Evolutionary conservation across 2,888 invertebrate species (phyloP).

Genomic region (Trilocha varians): DNA sequence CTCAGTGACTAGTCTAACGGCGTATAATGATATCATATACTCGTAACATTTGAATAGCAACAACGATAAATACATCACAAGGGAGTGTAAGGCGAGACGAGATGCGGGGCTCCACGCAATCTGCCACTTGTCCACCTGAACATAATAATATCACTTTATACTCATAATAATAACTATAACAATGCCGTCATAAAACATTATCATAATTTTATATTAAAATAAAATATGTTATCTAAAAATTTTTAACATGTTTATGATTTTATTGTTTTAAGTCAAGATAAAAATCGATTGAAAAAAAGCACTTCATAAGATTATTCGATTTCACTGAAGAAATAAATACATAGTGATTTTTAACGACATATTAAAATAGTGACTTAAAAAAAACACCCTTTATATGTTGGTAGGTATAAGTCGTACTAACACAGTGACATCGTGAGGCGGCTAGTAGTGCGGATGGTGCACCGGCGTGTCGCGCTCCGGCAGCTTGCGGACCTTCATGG

Average conservation of each 20-base stretch:
- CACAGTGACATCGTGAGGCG: neutral
- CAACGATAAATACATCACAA: slow-evolving; percentile 62
- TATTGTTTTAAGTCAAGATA: too few species aligned
- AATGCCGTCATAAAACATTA: neutral
- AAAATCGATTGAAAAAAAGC: too few species aligned
- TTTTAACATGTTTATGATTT: too few species aligned
- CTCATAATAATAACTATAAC: neutral
- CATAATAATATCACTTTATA: neutral
- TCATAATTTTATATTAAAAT: too few species aligned
- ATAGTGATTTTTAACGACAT: too few species aligned
- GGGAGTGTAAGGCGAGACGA: slow-evolving; percentile 30
- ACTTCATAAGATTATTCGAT: too few species aligned
- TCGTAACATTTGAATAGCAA: slow-evolving; percentile 57
- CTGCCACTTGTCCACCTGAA: slow-evolving; percentile 24
- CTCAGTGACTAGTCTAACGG: slow-evolving; percentile 70
- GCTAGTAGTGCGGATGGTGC: slow-evolving; percentile 46
- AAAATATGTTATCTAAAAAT: too few species aligned
- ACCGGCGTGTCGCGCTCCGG: slow-evolving; percentile 80
- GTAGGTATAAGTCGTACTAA: neutral
- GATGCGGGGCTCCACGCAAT: slow-evolving; percentile 16
- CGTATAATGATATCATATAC: slow-evolving; percentile 44
- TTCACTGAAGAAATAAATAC: too few species aligned
- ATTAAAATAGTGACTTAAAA: too few species aligned
- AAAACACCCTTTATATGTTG: neutral
- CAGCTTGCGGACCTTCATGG: slow-evolving; percentile 96